Evolutionary conservation across 2,113 vertebrate genomes (phyloP).

Genomic region (Calyptomena viridis): DNA sequence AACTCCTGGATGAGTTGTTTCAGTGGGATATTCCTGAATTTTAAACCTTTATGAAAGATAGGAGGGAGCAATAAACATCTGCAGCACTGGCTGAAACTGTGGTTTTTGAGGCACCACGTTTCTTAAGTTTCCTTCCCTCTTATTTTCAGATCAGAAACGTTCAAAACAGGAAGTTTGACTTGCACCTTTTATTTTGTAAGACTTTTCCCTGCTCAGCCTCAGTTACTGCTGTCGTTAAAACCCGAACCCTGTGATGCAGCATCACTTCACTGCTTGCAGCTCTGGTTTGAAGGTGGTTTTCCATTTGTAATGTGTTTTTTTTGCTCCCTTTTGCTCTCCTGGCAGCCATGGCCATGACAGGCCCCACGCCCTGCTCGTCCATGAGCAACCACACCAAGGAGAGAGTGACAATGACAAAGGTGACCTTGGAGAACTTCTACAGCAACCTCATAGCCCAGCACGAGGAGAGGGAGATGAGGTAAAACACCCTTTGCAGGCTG

Average conservation of each 20-base stretch:
- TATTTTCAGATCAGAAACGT: constrained; percentile 44
- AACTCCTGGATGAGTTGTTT: background rate
- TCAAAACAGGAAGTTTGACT: constrained; percentile 65
- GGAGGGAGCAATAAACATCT: background rate
- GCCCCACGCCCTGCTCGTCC: constrained; percentile 88
- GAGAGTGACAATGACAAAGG: constrained; percentile 96
- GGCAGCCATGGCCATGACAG: constrained; percentile 95
- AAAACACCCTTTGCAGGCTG: background rate
- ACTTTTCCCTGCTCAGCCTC: background rate
- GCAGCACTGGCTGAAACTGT: background rate
- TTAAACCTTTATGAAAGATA: background rate
- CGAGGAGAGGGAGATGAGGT: constrained; percentile 98
- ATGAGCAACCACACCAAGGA: constrained; percentile 99
- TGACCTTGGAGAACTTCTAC: constrained; percentile 98
- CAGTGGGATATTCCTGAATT: background rate
- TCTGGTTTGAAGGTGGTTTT: background rate
- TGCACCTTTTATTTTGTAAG: constrained; percentile 52
- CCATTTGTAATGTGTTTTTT: background rate
- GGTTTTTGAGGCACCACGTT: background rate
- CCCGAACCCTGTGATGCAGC: background rate
- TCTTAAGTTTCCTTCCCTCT: constrained; percentile 58
- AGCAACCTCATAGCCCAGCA: constrained; percentile 97
- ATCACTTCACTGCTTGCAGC: background rate
- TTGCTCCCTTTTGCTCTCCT: background rate
- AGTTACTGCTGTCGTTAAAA: too few species aligned